Base-by-base conservation (phyloP, 2,797 vertebrate genomes). In the Coregonus sp. region DNA sequence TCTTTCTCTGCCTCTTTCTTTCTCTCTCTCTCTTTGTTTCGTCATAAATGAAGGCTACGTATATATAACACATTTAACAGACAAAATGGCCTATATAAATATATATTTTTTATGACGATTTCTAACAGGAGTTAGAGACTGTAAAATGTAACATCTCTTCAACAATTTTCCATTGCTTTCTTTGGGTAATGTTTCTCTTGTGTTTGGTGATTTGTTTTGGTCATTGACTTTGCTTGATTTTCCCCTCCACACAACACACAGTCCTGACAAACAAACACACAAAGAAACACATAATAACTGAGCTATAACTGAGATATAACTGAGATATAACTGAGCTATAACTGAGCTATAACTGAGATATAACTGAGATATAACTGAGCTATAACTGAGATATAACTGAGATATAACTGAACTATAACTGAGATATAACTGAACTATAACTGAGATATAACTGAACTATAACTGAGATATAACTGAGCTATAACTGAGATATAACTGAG, bases 61-160 rank as follows among this genome's bases (percentile, higher is more conserved):
- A 63, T 81, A 70, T 73, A 68, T 73, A 77, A 77, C 85, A 91
- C 85, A 85, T 90, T 90, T 88, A 91, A 89, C 84, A 83, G 87
- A 90, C 88, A 89, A 87, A 59, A 92, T 91, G 86, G 87, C 90
- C 86, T 89, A 90, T 90, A 92, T 91, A 90, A 88, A 91, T 75
- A 78, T 84, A 93, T 94, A 88, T 93, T 93, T 93, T 93, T 92
- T 92, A 93, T 90, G 88, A 90, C 87, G 84, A 91, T 93, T 93
- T 93, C 90, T 92, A 91, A 92, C 79, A 87, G 90, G 77, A 73
- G 86, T 90, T 86, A 88, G 88, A 85, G 90, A 91, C 86, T 92
- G 89, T 92, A 92, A 89, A 90, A 85, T 85, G 85, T 84, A 87
- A 86, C 89, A 91, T 86, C 81, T 89, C 85, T 88, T 67, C 86